Percentiles rank a stretch among this genome's conserved stretches.
Evolutionary conservation across 2,888 invertebrate genomes (phyloP).

Genomic region (Zeuzera pyrina): DNA sequence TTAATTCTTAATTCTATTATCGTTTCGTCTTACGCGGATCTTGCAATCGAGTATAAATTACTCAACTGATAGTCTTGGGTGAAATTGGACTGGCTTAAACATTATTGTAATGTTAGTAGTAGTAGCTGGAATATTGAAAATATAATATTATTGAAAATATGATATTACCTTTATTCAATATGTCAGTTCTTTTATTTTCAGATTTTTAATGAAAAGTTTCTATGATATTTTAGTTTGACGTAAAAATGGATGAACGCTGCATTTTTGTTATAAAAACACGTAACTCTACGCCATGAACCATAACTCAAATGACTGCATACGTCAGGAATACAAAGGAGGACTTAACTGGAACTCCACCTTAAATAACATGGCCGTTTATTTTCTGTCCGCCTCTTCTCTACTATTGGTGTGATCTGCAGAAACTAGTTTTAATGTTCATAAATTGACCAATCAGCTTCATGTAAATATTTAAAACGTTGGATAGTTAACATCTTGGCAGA

Average conservation of each 20-base stretch:
- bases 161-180: not conserved
- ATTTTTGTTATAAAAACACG: slow-evolving; percentile 53
- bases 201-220: not conserved
- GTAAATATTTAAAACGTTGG: slow-evolving; percentile 45
- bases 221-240: too few species aligned
- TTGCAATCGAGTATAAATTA: too few species aligned
- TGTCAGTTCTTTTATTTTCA: not conserved
- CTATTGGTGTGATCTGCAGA: slow-evolving; percentile 51
- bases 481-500: slow-evolving; percentile 45
- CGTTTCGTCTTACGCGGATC: too few species aligned
- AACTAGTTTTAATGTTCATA: slow-evolving; percentile 38
- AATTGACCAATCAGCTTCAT: slow-evolving; percentile 54
- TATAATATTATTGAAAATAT: not conserved
- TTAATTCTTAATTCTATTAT: too few species aligned
- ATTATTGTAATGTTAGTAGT: too few species aligned
- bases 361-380: slow-evolving; percentile 61
- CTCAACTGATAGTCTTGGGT: too few species aligned
- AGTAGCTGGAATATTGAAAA: too few species aligned
- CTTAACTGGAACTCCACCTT: slow-evolving; percentile 54
- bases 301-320: slow-evolving; percentile 68
- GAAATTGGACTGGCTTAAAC: too few species aligned
- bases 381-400: slow-evolving; percentile 30
- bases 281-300: slow-evolving; percentile 57
- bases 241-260: too few species aligned
- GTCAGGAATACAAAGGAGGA: slow-evolving; percentile 70